A percentile compares a stretch with the other conserved stretches of the same genome.
Evolutionary conservation across 1,140 invertebrate species (phyloP).

Genomic region (Drosophila athabasca): DNA sequence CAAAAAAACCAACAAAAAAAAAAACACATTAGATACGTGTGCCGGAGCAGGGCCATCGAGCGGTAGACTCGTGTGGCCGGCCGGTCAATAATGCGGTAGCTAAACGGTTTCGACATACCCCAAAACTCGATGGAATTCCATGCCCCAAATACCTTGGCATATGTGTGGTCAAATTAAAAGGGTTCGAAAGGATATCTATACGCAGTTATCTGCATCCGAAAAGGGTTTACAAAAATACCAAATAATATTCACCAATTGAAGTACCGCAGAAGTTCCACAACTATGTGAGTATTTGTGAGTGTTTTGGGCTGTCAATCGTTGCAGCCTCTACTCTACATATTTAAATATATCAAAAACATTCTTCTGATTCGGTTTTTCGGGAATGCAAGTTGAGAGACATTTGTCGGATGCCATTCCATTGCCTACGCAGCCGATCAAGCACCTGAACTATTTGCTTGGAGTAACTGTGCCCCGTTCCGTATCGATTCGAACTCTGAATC

Average conservation of each 20-base stretch:
- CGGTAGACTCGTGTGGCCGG: constrained; percentile 23
- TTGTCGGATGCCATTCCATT: not conserved
- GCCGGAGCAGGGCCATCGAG: constrained; percentile 39
- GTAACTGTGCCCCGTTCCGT: constrained; percentile 1
- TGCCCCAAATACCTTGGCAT: constrained; percentile 25
- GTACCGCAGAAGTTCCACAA: not conserved
- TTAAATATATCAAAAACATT: constrained; percentile 9
- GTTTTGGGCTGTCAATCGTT: no score
- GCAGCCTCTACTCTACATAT: not conserved
- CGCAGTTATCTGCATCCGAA: constrained; percentile 36
- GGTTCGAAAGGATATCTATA: constrained; percentile 25
- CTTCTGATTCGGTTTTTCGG: not conserved
- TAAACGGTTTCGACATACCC: constrained; percentile 25
- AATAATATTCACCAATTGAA: constrained; percentile 22
- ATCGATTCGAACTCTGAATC: not conserved
- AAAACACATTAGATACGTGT: constrained; percentile 56
- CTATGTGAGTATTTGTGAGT: not conserved
- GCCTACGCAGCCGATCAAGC: not conserved
- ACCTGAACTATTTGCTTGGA: constrained; percentile 34
- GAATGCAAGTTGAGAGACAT: no score
- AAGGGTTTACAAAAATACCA: constrained; percentile 20
- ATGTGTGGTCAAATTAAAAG: constrained; percentile 34
- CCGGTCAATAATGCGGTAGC: constrained; percentile 53
- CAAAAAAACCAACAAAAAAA: constrained; percentile 16
- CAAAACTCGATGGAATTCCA: constrained; percentile 3